Conservation (phyloP, 2,888 invertebrate genomes). For the Falcaria lacertinaria region DNA sequence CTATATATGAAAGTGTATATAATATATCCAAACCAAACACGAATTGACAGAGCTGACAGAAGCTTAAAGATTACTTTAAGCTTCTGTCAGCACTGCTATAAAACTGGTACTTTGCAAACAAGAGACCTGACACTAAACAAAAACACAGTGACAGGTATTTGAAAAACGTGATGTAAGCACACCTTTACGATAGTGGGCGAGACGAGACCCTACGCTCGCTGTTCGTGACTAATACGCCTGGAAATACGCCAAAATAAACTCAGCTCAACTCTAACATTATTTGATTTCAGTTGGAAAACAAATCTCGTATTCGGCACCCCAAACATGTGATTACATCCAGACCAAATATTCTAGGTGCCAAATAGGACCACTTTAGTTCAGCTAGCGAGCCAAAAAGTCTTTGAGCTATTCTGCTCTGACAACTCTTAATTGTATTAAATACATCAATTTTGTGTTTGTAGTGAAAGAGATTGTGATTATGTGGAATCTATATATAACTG, state of each 20-base stretch:
- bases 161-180: not conserved
- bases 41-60: too few relatives aligned
- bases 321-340: conserved; percentile 27
- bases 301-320: conserved; percentile 38
- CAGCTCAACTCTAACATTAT: conserved; percentile 61
- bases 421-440: not conserved
- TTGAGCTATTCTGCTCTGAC: not conserved
- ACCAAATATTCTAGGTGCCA: conserved; percentile 3
- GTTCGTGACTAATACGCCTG: conserved; percentile 45
- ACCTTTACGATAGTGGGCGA: conserved; percentile 22
- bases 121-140: too few relatives aligned
- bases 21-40: too few relatives aligned
- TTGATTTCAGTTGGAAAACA: conserved; percentile 62
- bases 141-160: not conserved
- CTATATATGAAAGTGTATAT: too few relatives aligned
- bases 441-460: too few relatives aligned
- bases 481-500: too few relatives aligned
- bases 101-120: too few relatives aligned
- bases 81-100: too few relatives aligned
- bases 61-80: too few relatives aligned
- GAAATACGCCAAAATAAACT: conserved; percentile 62
- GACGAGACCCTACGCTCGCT: conserved; percentile 29
- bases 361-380: conserved; percentile 3
- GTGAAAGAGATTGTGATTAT: too few relatives aligned
- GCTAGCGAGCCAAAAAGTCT: not conserved